Evolutionary conservation across 2,888 invertebrate species (phyloP).

Genomic region (Eupithecia inturbata): DNA sequence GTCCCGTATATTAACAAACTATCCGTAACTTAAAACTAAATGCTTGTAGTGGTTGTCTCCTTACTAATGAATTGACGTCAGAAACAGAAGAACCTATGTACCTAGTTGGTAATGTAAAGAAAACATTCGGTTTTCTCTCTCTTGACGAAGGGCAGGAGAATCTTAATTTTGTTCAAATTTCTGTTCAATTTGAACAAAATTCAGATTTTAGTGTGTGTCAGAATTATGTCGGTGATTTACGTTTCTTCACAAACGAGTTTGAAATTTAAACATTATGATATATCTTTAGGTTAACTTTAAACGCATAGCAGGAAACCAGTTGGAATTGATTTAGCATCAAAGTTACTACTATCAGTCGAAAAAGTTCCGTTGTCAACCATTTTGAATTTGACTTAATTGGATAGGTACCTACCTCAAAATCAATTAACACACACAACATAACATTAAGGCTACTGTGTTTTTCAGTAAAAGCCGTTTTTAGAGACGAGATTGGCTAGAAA

Average conservation of each 20-base stretch:
- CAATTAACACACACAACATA: too few relatives aligned
- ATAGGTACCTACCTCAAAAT: too few relatives aligned
- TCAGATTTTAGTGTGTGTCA: too few relatives aligned
- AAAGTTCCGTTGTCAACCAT: slow-evolving; percentile 1
- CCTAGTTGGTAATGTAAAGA: neutral
- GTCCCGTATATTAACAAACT: too few relatives aligned
- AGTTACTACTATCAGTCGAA: neutral
- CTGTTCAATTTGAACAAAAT: too few relatives aligned
- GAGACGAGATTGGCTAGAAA: neutral
- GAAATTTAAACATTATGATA: neutral
- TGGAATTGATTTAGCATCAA: neutral
- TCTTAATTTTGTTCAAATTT: neutral
- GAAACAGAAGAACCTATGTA: neutral
- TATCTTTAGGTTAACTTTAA: neutral
- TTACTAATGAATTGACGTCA: neutral
- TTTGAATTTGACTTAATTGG: too few relatives aligned
- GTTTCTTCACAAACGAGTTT: neutral
- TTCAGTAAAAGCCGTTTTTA: neutral
- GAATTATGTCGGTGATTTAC: neutral
- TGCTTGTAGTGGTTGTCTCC: neutral
- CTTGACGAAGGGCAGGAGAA: neutral
- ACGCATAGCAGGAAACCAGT: neutral
- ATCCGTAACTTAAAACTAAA: too few relatives aligned
- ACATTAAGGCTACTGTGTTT: neutral
- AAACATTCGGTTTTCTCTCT: neutral